These are phyloP conservation scores for Hyles vespertilio DNA, from an alignment of 1,140 invertebrate genomes.

Conservation along the genomic window DNA sequence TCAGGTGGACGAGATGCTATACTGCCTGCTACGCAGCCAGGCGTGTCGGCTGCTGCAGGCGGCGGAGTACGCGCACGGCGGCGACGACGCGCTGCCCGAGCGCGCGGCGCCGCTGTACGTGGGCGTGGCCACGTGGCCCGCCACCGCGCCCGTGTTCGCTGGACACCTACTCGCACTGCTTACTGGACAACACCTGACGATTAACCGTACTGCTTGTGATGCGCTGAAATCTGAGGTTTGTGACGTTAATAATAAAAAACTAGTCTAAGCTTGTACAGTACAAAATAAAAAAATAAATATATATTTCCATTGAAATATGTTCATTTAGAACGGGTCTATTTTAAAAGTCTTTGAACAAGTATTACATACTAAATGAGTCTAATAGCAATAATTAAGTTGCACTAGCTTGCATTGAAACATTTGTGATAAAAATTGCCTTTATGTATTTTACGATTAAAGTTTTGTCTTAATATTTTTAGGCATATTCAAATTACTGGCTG, in stretches of 20 bases:
- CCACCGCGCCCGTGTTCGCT: constrained; percentile 73
- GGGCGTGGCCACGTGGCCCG: constrained; percentile 70
- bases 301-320: too few relatives aligned
- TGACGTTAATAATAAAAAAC: too few relatives aligned
- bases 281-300: too few relatives aligned
- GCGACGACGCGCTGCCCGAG: constrained; percentile 15
- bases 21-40: constrained; percentile 85
- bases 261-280: too few relatives aligned
- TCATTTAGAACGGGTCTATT: too few relatives aligned
- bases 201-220: constrained; percentile 41
- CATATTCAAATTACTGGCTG: constrained; percentile 77
- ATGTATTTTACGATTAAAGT: too few relatives aligned
- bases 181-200: constrained; percentile 63
- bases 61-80: constrained; percentile 64
- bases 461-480: constrained; percentile 44
- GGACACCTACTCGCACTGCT: constrained; percentile 70
- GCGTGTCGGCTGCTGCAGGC: constrained; percentile 83
- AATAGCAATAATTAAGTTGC: too few relatives aligned
- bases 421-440: too few relatives aligned
- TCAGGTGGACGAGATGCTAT: constrained; percentile 83
- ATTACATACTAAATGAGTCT: too few relatives aligned
- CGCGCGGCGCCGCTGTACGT: constrained; percentile 76
- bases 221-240: constrained; percentile 3
- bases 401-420: too few relatives aligned
- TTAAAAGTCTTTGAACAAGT: too few relatives aligned